Base-by-base conservation (phyloP, 2,888 invertebrate genomes). In the Acanthosoma haemorrhoidale region DNA sequence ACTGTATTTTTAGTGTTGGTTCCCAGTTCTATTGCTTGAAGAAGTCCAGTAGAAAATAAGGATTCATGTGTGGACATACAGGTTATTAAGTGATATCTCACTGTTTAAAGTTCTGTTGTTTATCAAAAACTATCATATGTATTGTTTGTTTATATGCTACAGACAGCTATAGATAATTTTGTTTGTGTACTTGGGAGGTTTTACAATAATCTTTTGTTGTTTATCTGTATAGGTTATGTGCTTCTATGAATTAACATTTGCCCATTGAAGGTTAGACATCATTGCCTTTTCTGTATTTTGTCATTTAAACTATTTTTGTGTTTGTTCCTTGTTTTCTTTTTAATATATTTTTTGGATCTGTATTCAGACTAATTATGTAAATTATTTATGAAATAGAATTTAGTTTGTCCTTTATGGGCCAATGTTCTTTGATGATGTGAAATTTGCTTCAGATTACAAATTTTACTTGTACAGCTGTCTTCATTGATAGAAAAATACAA, bases 221-320 rank as follows among this genome's bases (percentile, higher is more conserved):
- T 64, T 64, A 64, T 64, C 38, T 64, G 64, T 64, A 64, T 29
- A 64, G 64, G 64, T 64, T 64, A 64, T 64, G 64, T 38, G 21
- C 41, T 41, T 18, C 9, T 13, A 25, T 61, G 38, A 51, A 51
- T 51, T 51, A 51, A 51, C 51, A 25, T 51, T 25, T 51, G 29
- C 25, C 25, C 51, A 51, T 51, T 51, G 51, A 51, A 51, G 51
- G 51, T 51, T 51, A 51, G 51, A 25, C 51, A 25, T 51, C n/a
- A 25, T 51, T 51, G n/a, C 51, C 25, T 51, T 51, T 51, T 51
- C 29, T 51, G 51, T 51, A n/a, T 25, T 25, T n/a, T 51, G 51
- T 51, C 4, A 25, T 51, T 51, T 13, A 21, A 51, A 51, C 4
- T 32, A 32, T 32, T 32, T 32, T 32, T 32, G 4, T 9, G 5